These are phyloP conservation scores for Glareola pratincola DNA, from an alignment of 2,113 vertebrate genomes.

Conservation along the genomic window DNA sequence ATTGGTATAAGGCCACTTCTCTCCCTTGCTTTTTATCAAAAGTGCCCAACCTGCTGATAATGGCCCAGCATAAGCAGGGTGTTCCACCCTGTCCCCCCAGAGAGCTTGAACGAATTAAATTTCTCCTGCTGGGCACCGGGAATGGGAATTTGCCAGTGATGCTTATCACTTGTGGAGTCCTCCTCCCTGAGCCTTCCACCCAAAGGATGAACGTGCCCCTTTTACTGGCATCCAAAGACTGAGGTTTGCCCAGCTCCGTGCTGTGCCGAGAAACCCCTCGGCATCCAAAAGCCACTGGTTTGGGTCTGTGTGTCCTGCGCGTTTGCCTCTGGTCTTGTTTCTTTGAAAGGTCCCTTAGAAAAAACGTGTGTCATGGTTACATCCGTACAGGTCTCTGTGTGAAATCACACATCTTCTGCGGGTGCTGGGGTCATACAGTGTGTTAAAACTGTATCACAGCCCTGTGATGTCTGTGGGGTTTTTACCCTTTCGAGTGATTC, in stretches of 20 bases:
- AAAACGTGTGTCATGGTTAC: fast-evolving
- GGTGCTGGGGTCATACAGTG: background rate
- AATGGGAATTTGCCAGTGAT: background rate
- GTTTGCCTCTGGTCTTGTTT: background rate
- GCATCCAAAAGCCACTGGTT: background rate
- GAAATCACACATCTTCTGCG: fast-evolving
- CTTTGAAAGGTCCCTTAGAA: background rate
- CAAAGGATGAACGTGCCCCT: background rate
- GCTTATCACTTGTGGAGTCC: background rate
- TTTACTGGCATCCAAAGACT: background rate
- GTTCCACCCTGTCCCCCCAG: background rate
- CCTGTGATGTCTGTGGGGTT: background rate
- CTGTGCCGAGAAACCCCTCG: background rate
- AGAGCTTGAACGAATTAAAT: background rate
- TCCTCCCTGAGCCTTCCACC: background rate
- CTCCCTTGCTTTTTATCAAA: background rate
- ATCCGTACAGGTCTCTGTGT: background rate
- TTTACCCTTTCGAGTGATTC: background rate
- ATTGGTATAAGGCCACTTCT: background rate
- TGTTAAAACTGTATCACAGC: background rate
- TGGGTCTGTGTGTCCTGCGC: background rate
- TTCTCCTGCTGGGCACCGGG: background rate
- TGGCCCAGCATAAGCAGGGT: background rate
- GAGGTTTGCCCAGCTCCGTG: background rate
- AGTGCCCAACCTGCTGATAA: background rate